Evolutionary conservation across 2,888 invertebrate species (phyloP), one percentile per base, ranked within the genome.

Genomic region (Sinelater perroti): DNA sequence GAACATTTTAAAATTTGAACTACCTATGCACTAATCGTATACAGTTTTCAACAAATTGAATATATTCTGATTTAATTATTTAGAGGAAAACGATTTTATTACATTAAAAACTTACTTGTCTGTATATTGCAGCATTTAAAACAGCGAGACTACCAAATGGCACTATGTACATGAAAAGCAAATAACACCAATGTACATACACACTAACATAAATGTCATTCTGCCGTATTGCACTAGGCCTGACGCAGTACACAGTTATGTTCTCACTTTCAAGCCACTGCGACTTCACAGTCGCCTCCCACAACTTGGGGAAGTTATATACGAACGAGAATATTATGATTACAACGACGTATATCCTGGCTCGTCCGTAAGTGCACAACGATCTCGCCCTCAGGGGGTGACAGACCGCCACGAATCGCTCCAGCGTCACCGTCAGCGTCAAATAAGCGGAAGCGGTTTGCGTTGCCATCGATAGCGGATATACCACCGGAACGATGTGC

Each of bases 371-470:
- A 1, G 97, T 97, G 80, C 97, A 97, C 67, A 96, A 84, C 1
- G 93, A 91, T 49, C 93, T 84, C 1, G 96, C 95, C 62, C 87
- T 85, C 45, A 97, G 82, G 0, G 97, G 97, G 74, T 92, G 92
- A 73, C 93, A 93, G 21, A 94, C 93, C 2, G 96, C 96, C 61
- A 97, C 94, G 82, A 95, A 98, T 50, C 97, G 85, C 78, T 97
- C 97, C 70, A 95, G 82, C 0, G 95, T 95, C 53, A 96, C 93
- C 62, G 93, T 94, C 58, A 91, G 82, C 36, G 91, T 91, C 72
- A 97, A 84, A 81, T 97, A 97, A 52, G 95, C 94, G 46, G 96
- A 95, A 59, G 94, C 93, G 62, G 96, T 95, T 80, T 97, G 95
- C 50, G 93, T 90, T 14, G 90, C 90, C 76, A 91, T 86, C 4